Conservation (phyloP, 2,797 vertebrate genomes). For the Gallinago solitaria region DNA sequence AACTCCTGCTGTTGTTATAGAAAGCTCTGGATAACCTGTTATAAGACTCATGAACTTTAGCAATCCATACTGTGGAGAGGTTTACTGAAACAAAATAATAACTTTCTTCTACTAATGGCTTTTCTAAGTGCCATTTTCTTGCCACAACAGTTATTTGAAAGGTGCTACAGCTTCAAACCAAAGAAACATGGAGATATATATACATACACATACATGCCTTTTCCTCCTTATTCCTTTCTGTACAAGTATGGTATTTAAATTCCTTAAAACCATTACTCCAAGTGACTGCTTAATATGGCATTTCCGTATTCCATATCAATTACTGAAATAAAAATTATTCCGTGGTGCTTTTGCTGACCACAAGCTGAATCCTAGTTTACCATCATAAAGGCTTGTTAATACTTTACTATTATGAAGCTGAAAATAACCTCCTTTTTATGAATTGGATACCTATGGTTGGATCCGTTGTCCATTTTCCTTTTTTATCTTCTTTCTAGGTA, state of each 20-base stretch:
- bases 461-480: neutral
- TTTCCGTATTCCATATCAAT: neutral
- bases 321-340: neutral
- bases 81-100: neutral
- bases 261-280: neutral
- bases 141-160: neutral
- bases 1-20: constrained; percentile 20
- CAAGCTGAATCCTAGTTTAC: neutral
- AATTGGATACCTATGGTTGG: neutral
- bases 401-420: neutral
- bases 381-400: neutral
- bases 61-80: neutral
- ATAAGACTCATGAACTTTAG: neutral
- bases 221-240: neutral
- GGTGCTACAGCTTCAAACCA: neutral
- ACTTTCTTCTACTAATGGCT: neutral
- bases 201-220: neutral
- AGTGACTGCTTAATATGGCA: neutral
- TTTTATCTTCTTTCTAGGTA: neutral
- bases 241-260: neutral
- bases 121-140: neutral
- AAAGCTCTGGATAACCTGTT: constrained; percentile 26
- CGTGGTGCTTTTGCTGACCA: neutral
- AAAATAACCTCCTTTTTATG: neutral
- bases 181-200: neutral